A percentile compares a stretch with the other conserved stretches of the same genome.
Evolutionary conservation across 2,797 vertebrate species (phyloP).

Genomic region (Melanotaenia trifasciata): DNA sequence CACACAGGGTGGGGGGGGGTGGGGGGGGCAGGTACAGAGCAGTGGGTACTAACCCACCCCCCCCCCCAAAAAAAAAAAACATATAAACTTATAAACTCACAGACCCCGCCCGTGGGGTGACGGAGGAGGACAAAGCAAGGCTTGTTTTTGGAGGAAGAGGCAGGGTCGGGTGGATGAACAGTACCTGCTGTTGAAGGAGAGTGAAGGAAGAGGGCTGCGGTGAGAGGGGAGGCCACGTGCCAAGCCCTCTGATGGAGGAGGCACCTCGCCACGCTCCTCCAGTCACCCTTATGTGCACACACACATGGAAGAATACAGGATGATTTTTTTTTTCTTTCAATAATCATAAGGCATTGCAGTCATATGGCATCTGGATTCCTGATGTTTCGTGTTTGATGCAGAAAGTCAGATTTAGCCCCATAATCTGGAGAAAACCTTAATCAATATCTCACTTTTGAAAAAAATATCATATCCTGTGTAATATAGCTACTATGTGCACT

Average conservation of each 20-base stretch:
- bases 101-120: conserved; percentile 50
- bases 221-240: conserved; percentile 72
- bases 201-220: conserved; percentile 80
- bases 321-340: neutral
- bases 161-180: conserved; percentile 76
- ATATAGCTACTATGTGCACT: too few relatives aligned
- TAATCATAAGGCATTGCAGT: neutral
- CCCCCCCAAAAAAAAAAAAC: conserved; percentile 48
- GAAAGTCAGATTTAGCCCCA: neutral
- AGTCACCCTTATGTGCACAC: neutral
- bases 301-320: neutral
- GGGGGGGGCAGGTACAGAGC: conserved; percentile 46
- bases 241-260: conserved; percentile 76
- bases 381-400: neutral
- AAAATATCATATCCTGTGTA: conserved; percentile 21
- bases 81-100: conserved; percentile 74
- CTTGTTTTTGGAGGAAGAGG: conserved; percentile 83
- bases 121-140: conserved; percentile 78
- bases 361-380: neutral
- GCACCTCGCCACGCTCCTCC: conserved; percentile 29
- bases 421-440: conserved; percentile 25
- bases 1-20: conserved; percentile 29
- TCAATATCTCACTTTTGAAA: conserved; percentile 1
- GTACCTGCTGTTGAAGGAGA: conserved; percentile 85
- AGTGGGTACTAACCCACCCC: conserved; percentile 45